Evolutionary conservation across 2,113 vertebrate genomes (phyloP), one percentile per base, ranked within the genome.

Genomic region (Phainopepla nitens): DNA sequence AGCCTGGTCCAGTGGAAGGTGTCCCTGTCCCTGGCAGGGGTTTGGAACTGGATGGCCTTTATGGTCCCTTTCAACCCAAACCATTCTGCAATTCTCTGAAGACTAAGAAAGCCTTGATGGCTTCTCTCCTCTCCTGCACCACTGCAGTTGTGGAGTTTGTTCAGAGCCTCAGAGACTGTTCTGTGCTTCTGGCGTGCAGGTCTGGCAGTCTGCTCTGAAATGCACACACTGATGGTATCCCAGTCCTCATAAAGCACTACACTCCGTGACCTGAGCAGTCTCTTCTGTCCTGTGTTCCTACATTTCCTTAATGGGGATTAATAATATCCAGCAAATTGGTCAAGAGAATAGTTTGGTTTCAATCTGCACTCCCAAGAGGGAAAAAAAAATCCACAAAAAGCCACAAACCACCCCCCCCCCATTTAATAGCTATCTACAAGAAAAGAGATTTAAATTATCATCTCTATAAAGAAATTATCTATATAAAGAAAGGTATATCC

Each of bases 201-300:
- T 69, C 56, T 72, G 58, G 23, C 41, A 73, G 54, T 27, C n/a
- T 61, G n/a, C 29, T 29, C 54, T 4, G 9, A 69, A 77, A 61
- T 0, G 2, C 47, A 69, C 20, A 41, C 13, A 11, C 8, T 33
- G 45, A 84, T 22, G 28, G 3, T 11, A 39, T 4, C 15, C 23
- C 7, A 51, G 35, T 25, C 44, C 15, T 53, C 54, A 49, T 5
- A 53, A 53, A 61, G 47, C 56, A 31, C 42, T 12, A 29, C 7
- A 1, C 15, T 85, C 45, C 28, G 16, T 24, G 16, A 29, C 24
- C 20, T 33, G 33, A 69, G 31, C 1, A 0, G 29, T 42, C 35
- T 64, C 12, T 69, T 39, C 35, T 54, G 3, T 36, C 29, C 35
- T 2, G 6, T 47, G 21, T 20, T 81, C 33, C 39, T 33, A 73